A percentile compares a stretch with the other conserved stretches of the same genome.
Conservation (phyloP, 1,140 invertebrate genomes). For the Drosophila orosa region DNA sequence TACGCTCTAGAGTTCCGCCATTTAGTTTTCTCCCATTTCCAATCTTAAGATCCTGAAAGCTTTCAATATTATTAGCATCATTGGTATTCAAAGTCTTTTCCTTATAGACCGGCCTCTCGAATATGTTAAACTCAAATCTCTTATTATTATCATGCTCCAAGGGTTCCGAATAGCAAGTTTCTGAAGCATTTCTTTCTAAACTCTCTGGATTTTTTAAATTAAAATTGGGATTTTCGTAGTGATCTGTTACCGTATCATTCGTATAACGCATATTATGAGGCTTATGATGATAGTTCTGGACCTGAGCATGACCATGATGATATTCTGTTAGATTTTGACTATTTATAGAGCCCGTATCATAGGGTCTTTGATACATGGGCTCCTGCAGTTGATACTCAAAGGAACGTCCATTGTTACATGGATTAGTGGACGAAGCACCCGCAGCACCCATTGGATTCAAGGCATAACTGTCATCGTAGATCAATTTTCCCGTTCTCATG, state of each 20-base stretch:
- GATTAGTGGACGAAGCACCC: conserved; percentile 12
- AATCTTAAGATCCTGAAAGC: conserved; percentile 49
- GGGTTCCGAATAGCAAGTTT: conserved; percentile 79
- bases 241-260: conserved; percentile 71
- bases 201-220: conserved; percentile 58
- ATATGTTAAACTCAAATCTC: conserved; percentile 80
- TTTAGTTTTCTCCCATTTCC: conserved; percentile 47
- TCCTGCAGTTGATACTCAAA: conserved; percentile 73
- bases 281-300: conserved; percentile 35
- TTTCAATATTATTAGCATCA: conserved; percentile 43
- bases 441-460: conserved; percentile 60
- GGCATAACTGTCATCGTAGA: conserved; percentile 87
- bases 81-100: conserved; percentile 32
- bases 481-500: conserved; percentile 90
- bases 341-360: conserved; percentile 78
- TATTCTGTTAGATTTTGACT: conserved; percentile 61
- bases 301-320: conserved; percentile 19
- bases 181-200: conserved; percentile 26
- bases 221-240: conserved; percentile 84
- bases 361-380: conserved; percentile 76
- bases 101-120: conserved; percentile 75
- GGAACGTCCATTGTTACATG: conserved; percentile 4
- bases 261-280: conserved; percentile 49
- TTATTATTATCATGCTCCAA: conserved; percentile 65
- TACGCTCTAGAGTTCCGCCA: conserved; percentile 48